Conservation (phyloP, 2,888 invertebrate species). For the Agonopterix arenella region DNA sequence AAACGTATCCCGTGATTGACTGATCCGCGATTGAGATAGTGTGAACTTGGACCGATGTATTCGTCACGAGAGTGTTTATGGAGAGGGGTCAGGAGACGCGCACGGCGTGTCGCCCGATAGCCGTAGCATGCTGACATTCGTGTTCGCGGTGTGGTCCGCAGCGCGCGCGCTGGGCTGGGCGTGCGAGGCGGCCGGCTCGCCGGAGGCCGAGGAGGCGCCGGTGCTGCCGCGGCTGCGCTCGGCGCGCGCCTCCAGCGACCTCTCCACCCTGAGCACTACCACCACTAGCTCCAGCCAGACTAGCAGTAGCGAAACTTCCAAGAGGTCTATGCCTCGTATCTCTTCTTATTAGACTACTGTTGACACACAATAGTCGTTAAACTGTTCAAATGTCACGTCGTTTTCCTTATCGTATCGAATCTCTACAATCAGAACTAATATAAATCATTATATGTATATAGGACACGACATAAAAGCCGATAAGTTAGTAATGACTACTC, state of each 20-base stretch:
- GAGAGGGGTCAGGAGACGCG: constrained; percentile 46
- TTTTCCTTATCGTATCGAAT: too few relatives aligned
- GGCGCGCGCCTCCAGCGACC: constrained; percentile 68
- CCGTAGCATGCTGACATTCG: constrained; percentile 76
- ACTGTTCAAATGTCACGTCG: too few relatives aligned
- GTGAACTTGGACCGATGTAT: constrained; percentile 50
- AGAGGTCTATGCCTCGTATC: constrained; percentile 50
- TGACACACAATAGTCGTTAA: constrained; percentile 7
- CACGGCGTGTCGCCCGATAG: constrained; percentile 50
- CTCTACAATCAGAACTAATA: too few relatives aligned
- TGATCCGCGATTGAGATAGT: constrained; percentile 23
- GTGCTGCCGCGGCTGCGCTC: constrained; percentile 65
- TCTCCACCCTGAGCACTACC: constrained; percentile 67
- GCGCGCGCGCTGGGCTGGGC: constrained; percentile 77
- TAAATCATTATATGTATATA: too few relatives aligned
- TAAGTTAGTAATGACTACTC: too few relatives aligned
- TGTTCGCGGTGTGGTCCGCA: constrained; percentile 79
- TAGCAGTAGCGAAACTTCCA: constrained; percentile 58
- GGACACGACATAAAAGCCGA: too few relatives aligned
- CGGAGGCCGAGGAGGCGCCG: constrained; percentile 59
- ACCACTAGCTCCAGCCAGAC: constrained; percentile 70
- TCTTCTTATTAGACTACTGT: neutral
- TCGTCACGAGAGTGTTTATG: constrained; percentile 35
- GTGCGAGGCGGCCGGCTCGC: constrained; percentile 44
- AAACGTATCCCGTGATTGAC: constrained; percentile 23